Conservation (phyloP, 2,888 invertebrate genomes). For the Acleris laterana region DNA sequence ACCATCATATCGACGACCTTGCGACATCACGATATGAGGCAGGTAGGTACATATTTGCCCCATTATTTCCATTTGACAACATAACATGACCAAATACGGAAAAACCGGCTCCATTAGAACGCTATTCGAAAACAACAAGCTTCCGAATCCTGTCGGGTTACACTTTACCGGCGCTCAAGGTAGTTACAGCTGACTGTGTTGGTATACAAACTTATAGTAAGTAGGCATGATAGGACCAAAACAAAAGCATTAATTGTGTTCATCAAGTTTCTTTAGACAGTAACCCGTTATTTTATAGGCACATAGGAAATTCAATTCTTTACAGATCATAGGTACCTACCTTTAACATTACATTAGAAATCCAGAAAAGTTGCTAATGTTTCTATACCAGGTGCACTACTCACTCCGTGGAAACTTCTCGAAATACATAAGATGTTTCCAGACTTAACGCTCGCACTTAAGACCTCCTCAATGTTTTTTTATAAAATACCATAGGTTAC, state of each 20-base stretch:
- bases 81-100: slow-evolving; percentile 6
- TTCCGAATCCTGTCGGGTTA: slow-evolving; percentile 17
- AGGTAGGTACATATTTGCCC: slow-evolving; percentile 30
- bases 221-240: too few species aligned
- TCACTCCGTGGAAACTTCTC: slow-evolving; percentile 13
- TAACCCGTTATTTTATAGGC: too few species aligned
- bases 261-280: too few species aligned
- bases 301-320: too few species aligned
- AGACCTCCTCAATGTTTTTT: neutral
- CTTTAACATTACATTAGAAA: too few species aligned
- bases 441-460: neutral
- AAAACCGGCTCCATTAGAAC: neutral
- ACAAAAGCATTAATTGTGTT: too few species aligned
- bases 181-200: slow-evolving; percentile 29
- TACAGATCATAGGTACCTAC: too few species aligned
- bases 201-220: slow-evolving; percentile 13
- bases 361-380: neutral
- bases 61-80: slow-evolving; percentile 31
- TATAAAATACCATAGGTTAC: too few species aligned
- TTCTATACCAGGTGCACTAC: neutral
- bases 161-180: slow-evolving; percentile 10
- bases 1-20: slow-evolving; percentile 21
- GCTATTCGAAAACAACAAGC: neutral
- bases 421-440: neutral
- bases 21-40: slow-evolving; percentile 7